Evolutionary conservation across 2,888 invertebrate species (phyloP), one percentile per base, ranked within the genome.

Genomic region (Tethea ocularis): DNA sequence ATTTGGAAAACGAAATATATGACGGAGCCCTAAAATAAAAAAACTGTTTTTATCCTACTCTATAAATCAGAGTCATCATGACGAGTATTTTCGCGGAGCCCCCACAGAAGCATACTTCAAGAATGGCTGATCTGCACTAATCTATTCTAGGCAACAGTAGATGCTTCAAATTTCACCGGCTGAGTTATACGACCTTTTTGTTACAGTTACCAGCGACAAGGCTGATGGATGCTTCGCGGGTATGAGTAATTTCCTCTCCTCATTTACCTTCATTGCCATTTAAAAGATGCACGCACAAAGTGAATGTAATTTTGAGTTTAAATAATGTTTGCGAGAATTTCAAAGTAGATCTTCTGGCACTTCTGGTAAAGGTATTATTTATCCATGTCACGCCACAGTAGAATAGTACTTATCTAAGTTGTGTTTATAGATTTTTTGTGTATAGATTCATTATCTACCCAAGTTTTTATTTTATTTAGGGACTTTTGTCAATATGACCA

Each of bases 221-320:
- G 29, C 54, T 54, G 54, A 54, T 54, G 33, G 54, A 54, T 54
- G 54, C 54, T 33, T 17, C 33, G 4, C 10, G 22, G 54, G 22
- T 54, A 54, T 54, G 54, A 54, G 54, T 54, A 54, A 54, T 54
- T 33, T 54, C 33, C 54, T 54, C 22, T 36, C 33, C 33, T 33
- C 54, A 36, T 54, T 54, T 36, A 54, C 54, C 54, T 54, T 54
- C n/a, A 54, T 33, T 54, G 54, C 54, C 36, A 17, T 54, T 54
- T 54, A 54, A 54, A 54, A 20, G 54, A 46, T 46, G 46, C 46
- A 46, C 54, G 54, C 54, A 36, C 33, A 36, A 46, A 46, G 46
- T 46, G 33, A 54, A 54, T 33, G 54, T 54, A 54, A 54, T 54
- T 54, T 54, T 33, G 33, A 33, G 54, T 36, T 20, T 46, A 20